These are phyloP conservation scores for Acipenser oxyrinchus DNA, from an alignment of 2,797 vertebrate genomes.

Conservation along the genomic window DNA sequence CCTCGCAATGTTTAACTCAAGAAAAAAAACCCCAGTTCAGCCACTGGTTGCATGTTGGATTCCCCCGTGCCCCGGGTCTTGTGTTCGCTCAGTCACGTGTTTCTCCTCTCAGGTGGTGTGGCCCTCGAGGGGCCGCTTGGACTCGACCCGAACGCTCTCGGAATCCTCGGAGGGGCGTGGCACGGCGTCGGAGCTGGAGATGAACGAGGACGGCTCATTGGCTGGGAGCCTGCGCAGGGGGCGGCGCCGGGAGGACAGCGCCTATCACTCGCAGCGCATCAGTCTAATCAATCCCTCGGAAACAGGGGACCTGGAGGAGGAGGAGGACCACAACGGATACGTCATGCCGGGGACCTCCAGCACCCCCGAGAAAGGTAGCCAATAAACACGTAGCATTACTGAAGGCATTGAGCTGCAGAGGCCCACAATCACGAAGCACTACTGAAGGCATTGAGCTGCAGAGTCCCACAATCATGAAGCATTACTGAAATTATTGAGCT, in stretches of 20 bases:
- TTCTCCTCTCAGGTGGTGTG: conserved; percentile 38
- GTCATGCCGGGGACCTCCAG: conserved; percentile 64
- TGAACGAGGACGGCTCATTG: conserved; percentile 52
- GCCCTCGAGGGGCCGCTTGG: conserved; percentile 59
- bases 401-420: no score
- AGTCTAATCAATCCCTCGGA: conserved; percentile 71
- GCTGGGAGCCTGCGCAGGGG: conserved; percentile 58
- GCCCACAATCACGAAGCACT: no score
- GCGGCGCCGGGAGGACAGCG: conserved; percentile 60
- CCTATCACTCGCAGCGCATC: conserved; percentile 67
- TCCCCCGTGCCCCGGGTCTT: no score
- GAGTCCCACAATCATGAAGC: no score
- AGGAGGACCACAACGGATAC: conserved; percentile 75
- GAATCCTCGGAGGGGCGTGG: conserved; percentile 76
- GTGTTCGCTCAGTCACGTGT: not conserved
- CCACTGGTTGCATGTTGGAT: not conserved
- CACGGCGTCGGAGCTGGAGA: conserved; percentile 60
- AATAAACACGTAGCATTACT: no score
- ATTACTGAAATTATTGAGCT: no score
- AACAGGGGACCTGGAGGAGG: conserved; percentile 54
- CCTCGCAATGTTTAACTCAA: no score
- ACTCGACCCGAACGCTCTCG: conserved; percentile 66
- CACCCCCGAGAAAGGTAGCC: conserved; percentile 49
- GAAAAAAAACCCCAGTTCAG: not conserved
- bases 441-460: no score